A percentile compares a stretch with the other conserved stretches of the same genome.
phyloP scores from a whole-genome alignment of 2,113 vertebrate species.

The Xiphophorus maculatus region DNA sequence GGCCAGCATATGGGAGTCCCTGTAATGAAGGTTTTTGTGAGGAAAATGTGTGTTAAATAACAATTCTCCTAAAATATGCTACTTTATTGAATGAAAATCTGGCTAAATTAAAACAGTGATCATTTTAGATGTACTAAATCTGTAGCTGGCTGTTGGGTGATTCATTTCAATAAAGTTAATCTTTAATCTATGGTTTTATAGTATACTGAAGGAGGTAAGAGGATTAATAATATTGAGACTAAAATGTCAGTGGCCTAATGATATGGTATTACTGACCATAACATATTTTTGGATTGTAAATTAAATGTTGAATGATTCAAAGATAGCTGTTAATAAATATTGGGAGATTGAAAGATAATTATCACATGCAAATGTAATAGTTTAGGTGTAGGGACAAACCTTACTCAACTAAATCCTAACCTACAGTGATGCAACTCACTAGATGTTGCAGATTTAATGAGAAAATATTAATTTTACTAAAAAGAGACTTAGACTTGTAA shows the following conservation, averaged over 20 bases:
- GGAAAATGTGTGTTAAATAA: background rate
- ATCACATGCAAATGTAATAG: background rate
- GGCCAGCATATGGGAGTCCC: background rate
- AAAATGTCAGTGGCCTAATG: background rate
- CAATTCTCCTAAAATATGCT: background rate
- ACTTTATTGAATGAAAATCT: conserved; percentile 5
- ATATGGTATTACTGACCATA: background rate
- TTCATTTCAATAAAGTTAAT: background rate
- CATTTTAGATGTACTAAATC: conserved; percentile 2
- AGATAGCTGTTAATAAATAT: background rate
- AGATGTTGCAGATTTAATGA: background rate
- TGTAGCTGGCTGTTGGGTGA: background rate
- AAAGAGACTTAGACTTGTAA: too few species aligned
- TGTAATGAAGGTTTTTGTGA: background rate
- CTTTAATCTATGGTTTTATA: conserved; percentile 3
- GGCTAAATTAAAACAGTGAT: background rate
- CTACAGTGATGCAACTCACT: background rate
- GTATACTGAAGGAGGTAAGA: conserved; percentile 1
- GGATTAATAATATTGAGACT: background rate
- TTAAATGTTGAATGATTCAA: background rate
- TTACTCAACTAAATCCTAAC: background rate
- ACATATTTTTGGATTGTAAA: background rate
- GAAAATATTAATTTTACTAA: background rate
- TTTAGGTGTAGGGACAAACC: background rate
- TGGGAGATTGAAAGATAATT: background rate